These are phyloP conservation scores for Diplazon laetatorius DNA, from an alignment of 2,888 invertebrate genomes.

Conservation along the genomic window DNA sequence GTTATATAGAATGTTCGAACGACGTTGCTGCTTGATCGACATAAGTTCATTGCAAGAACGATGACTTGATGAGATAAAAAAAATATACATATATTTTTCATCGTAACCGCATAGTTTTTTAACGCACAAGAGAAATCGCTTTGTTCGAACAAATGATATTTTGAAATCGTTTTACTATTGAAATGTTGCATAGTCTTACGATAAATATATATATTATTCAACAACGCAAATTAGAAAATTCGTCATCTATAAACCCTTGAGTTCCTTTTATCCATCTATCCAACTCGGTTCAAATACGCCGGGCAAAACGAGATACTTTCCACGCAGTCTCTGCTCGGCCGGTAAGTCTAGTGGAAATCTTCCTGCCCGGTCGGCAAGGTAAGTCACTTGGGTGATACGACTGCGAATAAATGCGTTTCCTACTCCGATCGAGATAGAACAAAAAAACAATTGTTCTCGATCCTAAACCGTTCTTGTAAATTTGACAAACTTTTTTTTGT, in stretches of 20 bases:
- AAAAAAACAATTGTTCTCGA: too few species aligned
- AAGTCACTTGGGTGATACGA: too few species aligned
- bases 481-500: too few species aligned
- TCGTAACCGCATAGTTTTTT: constrained; percentile 67
- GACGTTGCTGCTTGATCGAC: constrained; percentile 38
- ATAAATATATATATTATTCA: constrained; percentile 50
- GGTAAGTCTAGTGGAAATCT: too few species aligned
- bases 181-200: constrained; percentile 53
- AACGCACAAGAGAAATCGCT: constrained; percentile 67
- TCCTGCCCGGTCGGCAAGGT: too few species aligned
- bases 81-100: constrained; percentile 65
- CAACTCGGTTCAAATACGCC: too few species aligned
- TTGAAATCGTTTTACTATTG: constrained; percentile 50
- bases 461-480: too few species aligned
- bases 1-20: constrained; percentile 21
- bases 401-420: too few species aligned
- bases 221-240: constrained; percentile 8
- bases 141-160: constrained; percentile 58
- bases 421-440: too few species aligned
- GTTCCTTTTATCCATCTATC: too few species aligned
- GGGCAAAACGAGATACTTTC: too few species aligned
- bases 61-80: constrained; percentile 27
- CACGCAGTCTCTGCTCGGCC: too few species aligned
- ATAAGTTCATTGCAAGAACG: constrained; percentile 29
- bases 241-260: neutral